Percentiles rank a stretch among this genome's conserved stretches.
Conservation (phyloP, 2,113 vertebrate species). For the Hepsetus odoe region DNA sequence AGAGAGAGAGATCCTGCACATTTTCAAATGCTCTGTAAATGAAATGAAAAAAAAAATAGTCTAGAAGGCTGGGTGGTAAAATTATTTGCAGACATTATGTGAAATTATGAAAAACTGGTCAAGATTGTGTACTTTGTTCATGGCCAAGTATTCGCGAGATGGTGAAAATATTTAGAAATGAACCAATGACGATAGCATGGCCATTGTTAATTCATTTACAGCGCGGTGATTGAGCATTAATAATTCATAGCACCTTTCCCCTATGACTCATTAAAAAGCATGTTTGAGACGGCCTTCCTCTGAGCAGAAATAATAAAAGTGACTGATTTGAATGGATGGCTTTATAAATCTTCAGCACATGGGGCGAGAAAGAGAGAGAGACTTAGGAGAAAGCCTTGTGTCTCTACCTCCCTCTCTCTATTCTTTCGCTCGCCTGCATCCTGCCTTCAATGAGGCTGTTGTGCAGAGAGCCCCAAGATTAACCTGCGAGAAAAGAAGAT, state of each 20-base stretch:
- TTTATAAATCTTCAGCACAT: slow-evolving; percentile 51
- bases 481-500: slow-evolving; percentile 30
- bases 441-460: slow-evolving; percentile 26
- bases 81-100: neutral
- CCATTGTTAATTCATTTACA: slow-evolving; percentile 72
- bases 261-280: slow-evolving; percentile 75
- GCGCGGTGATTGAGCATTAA: slow-evolving; percentile 77
- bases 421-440: neutral
- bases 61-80: neutral
- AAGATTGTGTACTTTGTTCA: too few species aligned
- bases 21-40: too few species aligned
- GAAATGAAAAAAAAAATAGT: too few species aligned
- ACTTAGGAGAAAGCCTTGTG: slow-evolving; percentile 6
- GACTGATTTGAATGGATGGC: slow-evolving; percentile 52
- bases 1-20: too few species aligned
- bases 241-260: slow-evolving; percentile 79
- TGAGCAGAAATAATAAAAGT: slow-evolving; percentile 56
- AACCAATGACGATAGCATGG: slow-evolving; percentile 18
- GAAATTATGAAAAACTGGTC: neutral
- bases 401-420: neutral
- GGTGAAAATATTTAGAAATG: slow-evolving; percentile 28
- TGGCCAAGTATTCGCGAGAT: slow-evolving; percentile 1
- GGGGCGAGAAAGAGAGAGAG: slow-evolving; percentile 22
- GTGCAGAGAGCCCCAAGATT: slow-evolving; percentile 22
- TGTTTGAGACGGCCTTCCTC: slow-evolving; percentile 61